Base-by-base conservation (phyloP, 1,140 invertebrate species). In the Trichogramma pretiosum region DNA sequence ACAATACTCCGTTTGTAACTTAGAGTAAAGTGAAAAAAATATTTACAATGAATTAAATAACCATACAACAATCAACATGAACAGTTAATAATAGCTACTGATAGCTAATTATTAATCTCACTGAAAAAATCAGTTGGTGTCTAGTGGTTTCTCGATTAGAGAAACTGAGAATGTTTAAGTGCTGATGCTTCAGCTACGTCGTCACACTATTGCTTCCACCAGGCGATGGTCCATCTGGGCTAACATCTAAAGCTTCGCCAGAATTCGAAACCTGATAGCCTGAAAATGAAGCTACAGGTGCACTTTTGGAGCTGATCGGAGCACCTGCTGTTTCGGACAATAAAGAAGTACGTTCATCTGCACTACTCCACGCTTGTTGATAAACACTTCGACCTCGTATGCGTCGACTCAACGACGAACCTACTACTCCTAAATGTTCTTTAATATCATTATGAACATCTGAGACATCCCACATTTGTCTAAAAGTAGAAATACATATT, bases 371-470 rank as follows among this genome's bases (percentile, higher is more conserved):
- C 3, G 83, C 63, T 58, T 84, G 78, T 35, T 81, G 81, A 65
- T 85, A 86, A 59, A 77, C 79, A 42, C 76, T 79, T 45, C 82
- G 80, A 30, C 84, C 83, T 46, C 84, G 76, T 50, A 87, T 78
- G 46, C 81, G 71, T 40, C 84, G 74, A 60, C 82, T 86, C 46
- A 86, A 73, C 3, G 84, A 83, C 48, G 82, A 84, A 17, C 85
- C 79, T 22, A 95, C 86, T 46, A 93, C 87, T 9, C 86, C 84
- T 41, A 95, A 78, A 65, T 97, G 92, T 61, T 97, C 91, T 42
- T 87, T 82, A 26, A 97, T 84, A 65, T 97, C 92, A 50, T 84
- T 80, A 36, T 85, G 85, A 18, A 97, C 89, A 70, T 97, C 93
- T 0, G 89, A 91, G 7, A 97, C 81, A 67, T 97, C 92, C 83